Evolutionary conservation across 64 coral and sea anemone genomes (phyloP).

Genomic region (Montipora sp.): DNA sequence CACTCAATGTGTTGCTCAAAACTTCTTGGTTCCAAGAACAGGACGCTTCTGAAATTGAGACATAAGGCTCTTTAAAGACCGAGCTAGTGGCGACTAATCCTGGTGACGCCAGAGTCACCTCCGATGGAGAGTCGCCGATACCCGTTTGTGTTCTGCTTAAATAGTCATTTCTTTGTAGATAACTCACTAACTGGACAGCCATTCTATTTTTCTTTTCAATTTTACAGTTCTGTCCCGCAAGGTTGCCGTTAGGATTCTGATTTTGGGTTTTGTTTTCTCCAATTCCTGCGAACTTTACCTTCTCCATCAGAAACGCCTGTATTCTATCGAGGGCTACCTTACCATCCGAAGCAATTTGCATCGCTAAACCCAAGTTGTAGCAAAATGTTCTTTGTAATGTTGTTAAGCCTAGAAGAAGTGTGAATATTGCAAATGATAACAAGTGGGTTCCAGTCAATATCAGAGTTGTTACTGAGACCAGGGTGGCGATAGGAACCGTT

Average conservation of each 20-base stretch:
- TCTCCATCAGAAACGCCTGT: conserved; percentile 5
- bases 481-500: not conserved
- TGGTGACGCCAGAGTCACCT: not conserved
- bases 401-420: conserved; percentile 9
- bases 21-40: too few species aligned
- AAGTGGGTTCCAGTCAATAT: not conserved
- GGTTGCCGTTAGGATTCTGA: not conserved
- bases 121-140: not conserved
- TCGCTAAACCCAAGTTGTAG: not conserved
- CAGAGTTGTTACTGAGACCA: not conserved
- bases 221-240: not conserved
- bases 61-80: not conserved
- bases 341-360: not conserved
- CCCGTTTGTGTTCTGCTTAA: not conserved
- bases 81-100: too few species aligned
- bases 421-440: conserved; percentile 30
- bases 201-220: not conserved
- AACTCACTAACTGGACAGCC: too few species aligned
- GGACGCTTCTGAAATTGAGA: too few species aligned
- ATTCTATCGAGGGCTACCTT: conserved; percentile 30
- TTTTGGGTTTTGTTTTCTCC: not conserved
- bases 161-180: too few species aligned
- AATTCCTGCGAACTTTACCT: too few species aligned
- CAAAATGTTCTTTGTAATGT: not conserved
- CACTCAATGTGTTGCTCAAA: not conserved